phyloP scores from a whole-genome alignment of 2,113 vertebrate genomes.

The Verasper variegatus region DNA sequence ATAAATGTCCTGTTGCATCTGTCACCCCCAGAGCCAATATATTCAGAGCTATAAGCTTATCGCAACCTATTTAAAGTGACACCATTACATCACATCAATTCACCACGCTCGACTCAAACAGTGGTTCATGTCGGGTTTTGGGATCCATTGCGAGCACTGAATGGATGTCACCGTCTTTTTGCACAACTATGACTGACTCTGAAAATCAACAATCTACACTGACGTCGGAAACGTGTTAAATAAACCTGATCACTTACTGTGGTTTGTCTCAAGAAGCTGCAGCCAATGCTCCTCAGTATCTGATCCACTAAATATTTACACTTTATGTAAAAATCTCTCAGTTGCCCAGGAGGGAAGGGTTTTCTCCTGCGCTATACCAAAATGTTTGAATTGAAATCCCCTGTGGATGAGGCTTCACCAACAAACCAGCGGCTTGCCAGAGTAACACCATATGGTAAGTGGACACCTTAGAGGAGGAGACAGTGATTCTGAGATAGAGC shows the following conservation, averaged over 20 bases:
- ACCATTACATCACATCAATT: not conserved
- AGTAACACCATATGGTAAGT: slow-evolving; percentile 58
- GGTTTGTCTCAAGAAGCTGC: too few species aligned
- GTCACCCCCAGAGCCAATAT: not conserved
- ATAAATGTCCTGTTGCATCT: slow-evolving; percentile 51
- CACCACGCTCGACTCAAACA: not conserved
- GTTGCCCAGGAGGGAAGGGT: not conserved
- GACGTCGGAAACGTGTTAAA: not conserved
- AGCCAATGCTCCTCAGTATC: not conserved
- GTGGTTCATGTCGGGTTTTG: not conserved
- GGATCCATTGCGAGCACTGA: not conserved
- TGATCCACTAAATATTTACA: not conserved
- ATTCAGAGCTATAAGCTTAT: not conserved
- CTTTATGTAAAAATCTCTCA: not conserved
- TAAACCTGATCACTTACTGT: not conserved
- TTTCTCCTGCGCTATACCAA: not conserved
- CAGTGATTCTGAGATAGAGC: slow-evolving; percentile 15
- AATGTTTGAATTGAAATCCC: slow-evolving; percentile 11
- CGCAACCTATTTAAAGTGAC: not conserved
- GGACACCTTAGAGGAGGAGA: slow-evolving; percentile 43
- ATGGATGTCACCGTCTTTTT: not conserved
- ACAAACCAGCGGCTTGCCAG: slow-evolving; percentile 28
- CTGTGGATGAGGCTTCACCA: not conserved
- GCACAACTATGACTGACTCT: not conserved
- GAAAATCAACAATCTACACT: not conserved